Evolutionary conservation across 1,140 invertebrate genomes (phyloP).

Genomic region (Holotrichia oblita): DNA sequence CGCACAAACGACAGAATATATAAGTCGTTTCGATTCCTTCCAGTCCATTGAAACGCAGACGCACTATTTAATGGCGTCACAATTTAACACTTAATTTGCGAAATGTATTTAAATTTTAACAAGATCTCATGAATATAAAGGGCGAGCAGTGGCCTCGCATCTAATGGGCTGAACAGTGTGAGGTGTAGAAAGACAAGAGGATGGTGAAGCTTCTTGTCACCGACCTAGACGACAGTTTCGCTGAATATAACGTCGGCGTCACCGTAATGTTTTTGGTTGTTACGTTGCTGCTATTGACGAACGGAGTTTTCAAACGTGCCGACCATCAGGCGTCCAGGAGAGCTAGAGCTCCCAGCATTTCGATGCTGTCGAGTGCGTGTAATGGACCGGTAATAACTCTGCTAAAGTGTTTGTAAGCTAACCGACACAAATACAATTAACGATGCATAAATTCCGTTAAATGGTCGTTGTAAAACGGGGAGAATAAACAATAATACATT

Average conservation of each 20-base stretch:
- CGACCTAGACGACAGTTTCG: not conserved
- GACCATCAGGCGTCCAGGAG: not conserved
- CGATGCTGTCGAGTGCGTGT: conserved; percentile 13
- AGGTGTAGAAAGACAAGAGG: not conserved
- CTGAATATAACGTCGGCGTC: not conserved
- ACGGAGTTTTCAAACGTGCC: not conserved
- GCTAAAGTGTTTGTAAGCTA: conserved; percentile 28
- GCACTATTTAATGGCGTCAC: conserved; percentile 44
- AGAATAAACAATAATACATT: conserved; percentile 7
- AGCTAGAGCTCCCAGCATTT: not conserved
- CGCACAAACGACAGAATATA: conserved; percentile 30
- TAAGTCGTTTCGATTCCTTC: conserved; percentile 42
- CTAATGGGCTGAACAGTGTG: not conserved
- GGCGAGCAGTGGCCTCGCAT: not conserved
- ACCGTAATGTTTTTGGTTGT: not conserved
- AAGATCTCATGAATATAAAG: conserved; percentile 39
- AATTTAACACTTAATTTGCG: conserved; percentile 45
- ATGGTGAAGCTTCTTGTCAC: not conserved
- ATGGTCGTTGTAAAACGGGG: not conserved
- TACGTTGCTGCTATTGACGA: not conserved
- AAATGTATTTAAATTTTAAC: conserved; percentile 46
- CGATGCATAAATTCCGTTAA: conserved; percentile 23
- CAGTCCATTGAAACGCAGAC: conserved; percentile 40
- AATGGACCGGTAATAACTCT: conserved; percentile 31
- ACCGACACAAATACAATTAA: conserved; percentile 26